Conservation (phyloP, 2,797 vertebrate species). For the Channa striata region DNA sequence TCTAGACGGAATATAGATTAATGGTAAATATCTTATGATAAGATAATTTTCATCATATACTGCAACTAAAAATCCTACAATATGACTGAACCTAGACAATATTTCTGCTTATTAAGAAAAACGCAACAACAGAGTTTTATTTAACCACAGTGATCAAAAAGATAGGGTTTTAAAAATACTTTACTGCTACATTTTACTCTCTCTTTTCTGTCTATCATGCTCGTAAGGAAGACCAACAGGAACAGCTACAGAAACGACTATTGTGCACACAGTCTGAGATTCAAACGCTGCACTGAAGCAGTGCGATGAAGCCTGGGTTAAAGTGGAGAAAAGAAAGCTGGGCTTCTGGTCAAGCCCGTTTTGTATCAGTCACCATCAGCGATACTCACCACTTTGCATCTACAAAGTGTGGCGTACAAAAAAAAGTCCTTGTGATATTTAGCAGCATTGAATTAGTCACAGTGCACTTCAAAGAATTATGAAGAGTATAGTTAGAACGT, state of each 20-base stretch:
- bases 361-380: constrained; percentile 41
- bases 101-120: constrained; percentile 36
- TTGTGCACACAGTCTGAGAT: constrained; percentile 61
- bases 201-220: constrained; percentile 39
- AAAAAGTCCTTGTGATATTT: constrained; percentile 72
- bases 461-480: constrained; percentile 78
- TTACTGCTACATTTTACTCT: constrained; percentile 54
- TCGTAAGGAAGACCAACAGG: constrained; percentile 59
- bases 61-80: constrained; percentile 28
- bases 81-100: constrained; percentile 22
- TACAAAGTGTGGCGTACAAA: constrained; percentile 51
- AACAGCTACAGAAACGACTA: constrained; percentile 44
- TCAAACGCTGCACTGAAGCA: constrained; percentile 46
- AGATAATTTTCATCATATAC: constrained; percentile 2
- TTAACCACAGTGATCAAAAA: constrained; percentile 67
- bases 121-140: constrained; percentile 69
- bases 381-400: constrained; percentile 33
- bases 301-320: constrained; percentile 53
- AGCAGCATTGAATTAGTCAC: constrained; percentile 83
- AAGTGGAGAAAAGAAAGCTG: constrained; percentile 37
- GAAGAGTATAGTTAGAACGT: constrained; percentile 71
- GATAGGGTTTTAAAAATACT: constrained; percentile 40
- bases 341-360: constrained; percentile 41
- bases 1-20: constrained; percentile 3
- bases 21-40: background rate